Percentiles rank a stretch among this genome's conserved stretches.
Evolutionary conservation across 2,797 vertebrate species (phyloP).

Genomic region (Peromyscus melanophrys): DNA sequence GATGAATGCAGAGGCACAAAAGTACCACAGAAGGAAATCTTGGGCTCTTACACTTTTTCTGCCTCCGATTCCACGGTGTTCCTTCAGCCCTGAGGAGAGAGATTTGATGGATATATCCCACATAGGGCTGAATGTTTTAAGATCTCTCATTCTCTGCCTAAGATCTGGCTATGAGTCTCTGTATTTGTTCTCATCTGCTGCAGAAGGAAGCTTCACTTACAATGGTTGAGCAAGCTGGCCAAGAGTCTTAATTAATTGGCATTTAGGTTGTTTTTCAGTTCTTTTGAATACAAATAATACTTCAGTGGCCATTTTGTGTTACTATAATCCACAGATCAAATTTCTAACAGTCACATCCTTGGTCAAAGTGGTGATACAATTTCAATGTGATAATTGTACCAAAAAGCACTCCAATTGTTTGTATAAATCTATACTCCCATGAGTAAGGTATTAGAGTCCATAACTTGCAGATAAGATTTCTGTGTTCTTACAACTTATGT

Average conservation of each 20-base stretch:
- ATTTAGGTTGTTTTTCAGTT: neutral
- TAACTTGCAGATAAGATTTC: neutral
- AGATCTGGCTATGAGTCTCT: neutral
- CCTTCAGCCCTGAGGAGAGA: neutral
- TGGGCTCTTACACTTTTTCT: neutral
- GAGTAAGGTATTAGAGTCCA: neutral
- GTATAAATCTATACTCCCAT: neutral
- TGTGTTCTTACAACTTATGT: neutral
- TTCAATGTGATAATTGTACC: neutral
- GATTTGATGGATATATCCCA: neutral
- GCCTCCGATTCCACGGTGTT: too few species aligned
- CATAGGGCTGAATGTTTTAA: neutral
- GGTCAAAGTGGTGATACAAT: neutral
- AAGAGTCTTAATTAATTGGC: neutral
- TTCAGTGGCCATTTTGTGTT: neutral
- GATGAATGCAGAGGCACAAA: neutral
- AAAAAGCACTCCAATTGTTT: neutral
- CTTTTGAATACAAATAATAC: neutral
- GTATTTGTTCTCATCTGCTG: neutral
- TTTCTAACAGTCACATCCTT: neutral
- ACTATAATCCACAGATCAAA: conserved; percentile 16
- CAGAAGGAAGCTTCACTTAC: neutral
- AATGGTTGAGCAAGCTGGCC: neutral
- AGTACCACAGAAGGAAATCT: neutral
- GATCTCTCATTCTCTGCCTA: neutral